Evolutionary conservation across 2,888 invertebrate genomes (phyloP).

Genomic region (Timema cristinae): DNA sequence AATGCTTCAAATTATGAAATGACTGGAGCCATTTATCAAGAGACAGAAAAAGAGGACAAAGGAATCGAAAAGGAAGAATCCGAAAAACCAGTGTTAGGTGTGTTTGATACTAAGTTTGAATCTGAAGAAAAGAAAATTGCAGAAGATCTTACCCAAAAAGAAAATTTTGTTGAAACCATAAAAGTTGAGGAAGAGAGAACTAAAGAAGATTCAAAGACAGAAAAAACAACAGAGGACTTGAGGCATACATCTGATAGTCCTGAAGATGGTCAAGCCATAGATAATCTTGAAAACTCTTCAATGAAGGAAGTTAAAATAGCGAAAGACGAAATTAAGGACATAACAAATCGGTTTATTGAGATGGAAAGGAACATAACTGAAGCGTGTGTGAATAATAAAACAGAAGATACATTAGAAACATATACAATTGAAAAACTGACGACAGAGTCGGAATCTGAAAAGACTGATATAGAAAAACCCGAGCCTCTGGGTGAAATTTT

Average conservation of each 20-base stretch:
- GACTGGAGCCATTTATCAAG: not conserved
- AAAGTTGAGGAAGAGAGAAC: constrained; percentile 11
- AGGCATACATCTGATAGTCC: constrained; percentile 17
- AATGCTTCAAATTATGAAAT: not conserved
- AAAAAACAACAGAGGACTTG: constrained; percentile 17
- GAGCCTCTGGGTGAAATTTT: constrained; percentile 13
- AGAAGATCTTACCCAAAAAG: not conserved
- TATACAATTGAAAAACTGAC: not conserved
- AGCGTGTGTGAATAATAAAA: not conserved
- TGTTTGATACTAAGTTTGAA: not conserved
- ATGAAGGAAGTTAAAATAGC: constrained; percentile 32
- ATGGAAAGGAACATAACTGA: constrained; percentile 30
- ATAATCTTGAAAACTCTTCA: constrained; percentile 22
- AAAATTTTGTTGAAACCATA: constrained; percentile 8
- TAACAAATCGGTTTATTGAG: constrained; percentile 19
- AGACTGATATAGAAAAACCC: constrained; percentile 18
- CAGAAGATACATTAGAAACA: constrained; percentile 12
- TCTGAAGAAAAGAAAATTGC: constrained; percentile 19
- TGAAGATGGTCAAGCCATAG: constrained; percentile 24
- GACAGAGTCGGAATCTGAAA: constrained; percentile 10
- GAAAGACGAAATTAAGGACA: constrained; percentile 21
- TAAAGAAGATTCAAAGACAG: constrained; percentile 15
- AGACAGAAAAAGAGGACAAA: too few relatives aligned
- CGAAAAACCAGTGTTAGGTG: too few relatives aligned
- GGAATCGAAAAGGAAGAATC: not conserved